A percentile compares a stretch with the other conserved stretches of the same genome.
Conservation (phyloP, 2,888 invertebrate genomes). For the Sminthurinus aureus region DNA sequence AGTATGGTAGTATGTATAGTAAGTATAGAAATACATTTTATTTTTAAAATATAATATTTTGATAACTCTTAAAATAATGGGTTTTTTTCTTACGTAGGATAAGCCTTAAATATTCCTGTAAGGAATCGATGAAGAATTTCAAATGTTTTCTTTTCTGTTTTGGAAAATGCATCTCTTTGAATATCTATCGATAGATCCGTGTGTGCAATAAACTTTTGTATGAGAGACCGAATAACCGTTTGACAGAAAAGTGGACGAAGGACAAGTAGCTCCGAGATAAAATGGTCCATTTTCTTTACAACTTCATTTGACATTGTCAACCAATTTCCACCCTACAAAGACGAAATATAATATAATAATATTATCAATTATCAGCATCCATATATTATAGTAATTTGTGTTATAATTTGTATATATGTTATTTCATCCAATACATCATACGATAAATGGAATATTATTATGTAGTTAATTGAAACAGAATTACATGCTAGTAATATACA, state of each 20-base stretch:
- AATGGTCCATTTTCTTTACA: constrained; percentile 44
- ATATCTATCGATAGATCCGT: background rate
- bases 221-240: constrained; percentile 41
- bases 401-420: too few relatives aligned
- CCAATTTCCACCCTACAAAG: constrained; percentile 42
- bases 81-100: constrained; percentile 46
- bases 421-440: too few relatives aligned
- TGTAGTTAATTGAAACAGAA: too few relatives aligned
- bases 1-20: too few relatives aligned
- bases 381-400: too few relatives aligned
- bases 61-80: too few relatives aligned
- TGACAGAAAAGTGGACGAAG: constrained; percentile 46
- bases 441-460: too few relatives aligned
- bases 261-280: constrained; percentile 47
- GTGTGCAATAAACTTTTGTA: constrained; percentile 38
- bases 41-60: too few relatives aligned
- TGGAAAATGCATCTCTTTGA: constrained; percentile 28
- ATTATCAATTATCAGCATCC: too few relatives aligned
- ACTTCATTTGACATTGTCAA: constrained; percentile 44
- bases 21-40: too few relatives aligned
- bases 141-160: constrained; percentile 44
- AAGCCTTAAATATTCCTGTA: constrained; percentile 40
- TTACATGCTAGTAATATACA: too few relatives aligned
- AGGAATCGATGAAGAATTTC: constrained; percentile 47
- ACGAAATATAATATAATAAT: too few relatives aligned